Evolutionary conservation across 2,888 invertebrate genomes (phyloP).

Genomic region (Chloromyia formosa): DNA sequence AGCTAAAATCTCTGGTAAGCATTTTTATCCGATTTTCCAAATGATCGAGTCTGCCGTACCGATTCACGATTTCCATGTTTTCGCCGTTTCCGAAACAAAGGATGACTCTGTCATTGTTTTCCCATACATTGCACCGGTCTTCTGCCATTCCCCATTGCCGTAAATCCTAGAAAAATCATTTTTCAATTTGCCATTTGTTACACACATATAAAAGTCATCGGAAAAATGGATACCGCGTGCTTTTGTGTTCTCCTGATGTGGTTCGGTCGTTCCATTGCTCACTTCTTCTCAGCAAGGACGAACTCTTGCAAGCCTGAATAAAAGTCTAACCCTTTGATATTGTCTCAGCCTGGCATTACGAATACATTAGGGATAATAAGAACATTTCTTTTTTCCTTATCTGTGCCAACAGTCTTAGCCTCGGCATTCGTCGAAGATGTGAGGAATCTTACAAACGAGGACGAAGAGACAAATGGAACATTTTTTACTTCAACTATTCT

Average conservation of each 20-base stretch:
- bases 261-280: too few species aligned
- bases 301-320: background rate
- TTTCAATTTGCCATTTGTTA: conserved; percentile 45
- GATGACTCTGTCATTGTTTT: conserved; percentile 34
- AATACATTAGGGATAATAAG: conserved; percentile 37
- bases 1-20: background rate
- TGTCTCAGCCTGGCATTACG: conserved; percentile 36
- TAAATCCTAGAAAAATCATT: conserved; percentile 42
- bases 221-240: conserved; percentile 14
- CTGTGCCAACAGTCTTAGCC: conserved; percentile 13
- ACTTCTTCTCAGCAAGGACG: background rate
- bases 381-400: conserved; percentile 23
- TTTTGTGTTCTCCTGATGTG: background rate
- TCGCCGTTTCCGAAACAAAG: conserved; percentile 4
- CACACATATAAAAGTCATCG: conserved; percentile 38
- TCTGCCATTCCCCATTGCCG: conserved; percentile 18
- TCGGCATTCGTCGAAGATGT: too few species aligned
- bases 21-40: conserved; percentile 38
- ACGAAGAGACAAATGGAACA: conserved; percentile 33
- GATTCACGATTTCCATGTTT: conserved; percentile 42
- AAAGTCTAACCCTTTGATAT: conserved; percentile 40
- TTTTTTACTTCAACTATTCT: conserved; percentile 17
- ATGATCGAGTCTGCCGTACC: conserved; percentile 32
- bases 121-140: conserved; percentile 22
- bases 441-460: conserved; percentile 1